Percentiles rank a stretch among this genome's conserved stretches.
These are phyloP conservation scores for Bostrychus sinensis DNA, from an alignment of 2,113 vertebrate species.

Conservation along the genomic window DNA sequence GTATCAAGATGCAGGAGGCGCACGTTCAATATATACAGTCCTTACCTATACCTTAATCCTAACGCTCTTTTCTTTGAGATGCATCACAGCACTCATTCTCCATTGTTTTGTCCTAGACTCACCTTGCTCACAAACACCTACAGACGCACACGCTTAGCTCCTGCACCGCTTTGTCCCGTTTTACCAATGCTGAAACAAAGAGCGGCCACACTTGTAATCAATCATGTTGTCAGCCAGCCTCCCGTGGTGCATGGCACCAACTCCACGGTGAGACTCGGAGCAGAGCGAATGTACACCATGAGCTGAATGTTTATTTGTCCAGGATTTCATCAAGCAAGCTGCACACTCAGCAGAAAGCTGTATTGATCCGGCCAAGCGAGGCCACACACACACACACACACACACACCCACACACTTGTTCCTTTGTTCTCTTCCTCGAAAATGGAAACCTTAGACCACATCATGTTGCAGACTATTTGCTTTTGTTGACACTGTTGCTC, in stretches of 20 bases:
- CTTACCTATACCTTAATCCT: background rate
- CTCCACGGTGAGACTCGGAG: conserved; percentile 8
- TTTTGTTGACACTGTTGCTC: background rate
- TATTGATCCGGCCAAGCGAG: conserved; percentile 60
- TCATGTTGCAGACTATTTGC: background rate
- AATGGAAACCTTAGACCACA: background rate
- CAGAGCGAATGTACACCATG: conserved; percentile 28
- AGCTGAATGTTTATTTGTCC: conserved; percentile 64
- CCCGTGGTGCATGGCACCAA: conserved; percentile 29
- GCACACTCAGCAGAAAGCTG: conserved; percentile 63
- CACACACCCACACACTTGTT: conserved; percentile 21
- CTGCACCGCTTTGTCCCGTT: conserved; percentile 50
- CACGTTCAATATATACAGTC: background rate
- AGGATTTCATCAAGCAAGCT: conserved; percentile 59
- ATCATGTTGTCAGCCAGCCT: conserved; percentile 64
- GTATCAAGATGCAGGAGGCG: background rate
- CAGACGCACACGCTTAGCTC: conserved; percentile 19
- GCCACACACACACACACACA: conserved; percentile 30
- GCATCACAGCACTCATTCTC: conserved; percentile 13
- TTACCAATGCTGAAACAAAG: conserved; percentile 66
- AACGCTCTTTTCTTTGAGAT: conserved; percentile 5
- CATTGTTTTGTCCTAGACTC: conserved; percentile 22
- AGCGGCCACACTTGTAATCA: conserved; percentile 62
- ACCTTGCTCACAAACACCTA: conserved; percentile 30
- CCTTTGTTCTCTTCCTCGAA: conserved; percentile 52